Evolutionary conservation across 2,888 invertebrate species (phyloP).

Genomic region (Neoitamus cyanurus): DNA sequence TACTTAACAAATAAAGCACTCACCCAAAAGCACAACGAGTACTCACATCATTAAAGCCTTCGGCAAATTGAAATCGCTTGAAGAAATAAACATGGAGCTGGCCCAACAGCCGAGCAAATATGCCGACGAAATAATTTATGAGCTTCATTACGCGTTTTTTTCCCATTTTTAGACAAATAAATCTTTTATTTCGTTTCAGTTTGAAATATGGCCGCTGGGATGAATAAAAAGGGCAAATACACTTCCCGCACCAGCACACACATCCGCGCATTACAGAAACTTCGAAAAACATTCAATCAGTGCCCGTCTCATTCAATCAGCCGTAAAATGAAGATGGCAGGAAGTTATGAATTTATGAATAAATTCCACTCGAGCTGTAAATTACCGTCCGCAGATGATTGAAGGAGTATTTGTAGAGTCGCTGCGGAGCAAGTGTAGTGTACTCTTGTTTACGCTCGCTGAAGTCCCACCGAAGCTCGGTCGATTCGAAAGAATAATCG

Average conservation of each 20-base stretch:
- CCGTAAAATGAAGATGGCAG: constrained; percentile 17
- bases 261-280: background rate
- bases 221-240: background rate
- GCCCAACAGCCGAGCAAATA: background rate
- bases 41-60: background rate
- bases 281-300: background rate
- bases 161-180: background rate
- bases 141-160: background rate
- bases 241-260: background rate
- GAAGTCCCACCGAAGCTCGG: background rate
- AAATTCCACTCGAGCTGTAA: background rate
- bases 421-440: background rate
- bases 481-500: background rate
- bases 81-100: background rate
- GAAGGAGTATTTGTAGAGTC: background rate
- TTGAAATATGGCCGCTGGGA: background rate
- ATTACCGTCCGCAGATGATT: background rate
- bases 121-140: background rate
- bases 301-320: constrained; percentile 6
- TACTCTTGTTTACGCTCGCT: background rate
- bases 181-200: background rate
- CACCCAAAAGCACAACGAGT: background rate
- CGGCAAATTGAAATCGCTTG: background rate
- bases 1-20: background rate
- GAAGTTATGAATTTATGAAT: constrained; percentile 21